Evolutionary conservation across 1,140 invertebrate species (phyloP).

Genomic region (Drosophila oshimai): DNA sequence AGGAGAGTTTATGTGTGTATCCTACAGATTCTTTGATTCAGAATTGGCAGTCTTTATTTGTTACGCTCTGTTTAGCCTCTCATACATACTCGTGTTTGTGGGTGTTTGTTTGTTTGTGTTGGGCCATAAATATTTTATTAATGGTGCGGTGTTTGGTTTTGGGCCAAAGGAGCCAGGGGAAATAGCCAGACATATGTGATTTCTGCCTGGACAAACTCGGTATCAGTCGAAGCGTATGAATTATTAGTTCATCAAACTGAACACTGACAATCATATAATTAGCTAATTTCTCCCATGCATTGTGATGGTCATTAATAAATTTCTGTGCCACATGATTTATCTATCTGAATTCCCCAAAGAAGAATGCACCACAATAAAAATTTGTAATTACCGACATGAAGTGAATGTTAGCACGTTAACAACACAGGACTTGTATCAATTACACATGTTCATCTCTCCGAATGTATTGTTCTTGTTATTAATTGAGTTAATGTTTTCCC

Average conservation of each 20-base stretch:
- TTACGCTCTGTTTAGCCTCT: conserved; percentile 67
- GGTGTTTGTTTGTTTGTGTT: conserved; percentile 31
- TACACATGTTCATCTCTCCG: conserved; percentile 10
- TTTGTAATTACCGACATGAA: conserved; percentile 57
- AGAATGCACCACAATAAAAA: conserved; percentile 10
- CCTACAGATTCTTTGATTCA: conserved; percentile 16
- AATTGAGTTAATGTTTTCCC: conserved; percentile 77
- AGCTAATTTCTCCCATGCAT: conserved; percentile 28
- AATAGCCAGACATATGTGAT: conserved; percentile 39
- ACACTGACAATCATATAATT: conserved; percentile 52
- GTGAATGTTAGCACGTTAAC: conserved; percentile 30
- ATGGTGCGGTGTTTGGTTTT: conserved; percentile 53
- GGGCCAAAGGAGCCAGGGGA: conserved; percentile 33
- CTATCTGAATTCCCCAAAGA: background rate
- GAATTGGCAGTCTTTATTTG: conserved; percentile 67
- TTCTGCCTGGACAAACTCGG: conserved; percentile 1
- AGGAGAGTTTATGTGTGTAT: too few species aligned
- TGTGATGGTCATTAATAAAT: conserved; percentile 18
- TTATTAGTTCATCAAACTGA: conserved; percentile 51
- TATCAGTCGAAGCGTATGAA: conserved; percentile 38
- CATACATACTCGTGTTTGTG: conserved; percentile 42
- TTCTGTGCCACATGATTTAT: conserved; percentile 31
- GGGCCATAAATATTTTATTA: conserved; percentile 74
- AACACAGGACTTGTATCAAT: conserved; percentile 18
- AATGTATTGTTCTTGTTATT: conserved; percentile 40